Evolutionary conservation across 2,888 invertebrate genomes (phyloP), one percentile per base, ranked within the genome.

Genomic region (Lydus trimaculatus): DNA sequence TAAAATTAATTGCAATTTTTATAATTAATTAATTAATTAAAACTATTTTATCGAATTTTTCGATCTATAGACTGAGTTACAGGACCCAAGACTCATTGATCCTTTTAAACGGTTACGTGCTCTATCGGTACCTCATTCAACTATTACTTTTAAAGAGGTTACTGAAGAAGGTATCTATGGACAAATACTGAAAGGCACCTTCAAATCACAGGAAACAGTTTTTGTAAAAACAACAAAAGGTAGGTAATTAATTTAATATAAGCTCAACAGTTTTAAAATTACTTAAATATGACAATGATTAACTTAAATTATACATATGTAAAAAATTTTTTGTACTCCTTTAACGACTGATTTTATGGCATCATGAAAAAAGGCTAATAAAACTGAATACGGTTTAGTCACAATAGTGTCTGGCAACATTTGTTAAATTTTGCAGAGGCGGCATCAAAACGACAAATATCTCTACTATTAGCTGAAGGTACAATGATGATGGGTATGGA

Each of bases 91-190:
- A 43, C 72, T 79, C 31, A 72, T 72, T 15, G 81, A 89, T 71
- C 91, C 91, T 1, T 88, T 88, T 1, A 91, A 91, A 75, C 89
- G 91, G 70, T 87, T 91, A 5, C 88, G 89, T 20, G 85, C 89
- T 58, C 87, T 91, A 28, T 87, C 89, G 4, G 89, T 90, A 4
- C 86, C 89, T 28, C 87, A 90, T n/a, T 86, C 89, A 15, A 89
- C 89, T 73, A 88, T 92, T 36, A 86, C 87, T 9, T 85, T 91
- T 31, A 89, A 89, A 71, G 87, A 88, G 61, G 83, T 91, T 0
- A 84, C 91, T 1, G 92, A 93, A 76, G 92, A 94, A 87, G 97
- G 97, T 36, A 96, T 96, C 58, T 97, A 96, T 82, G 96, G 97
- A 1, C 90, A 92, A 70, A 90, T 96, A 52, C 95, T 94, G 85